Percentiles rank a stretch among this genome's conserved stretches.
Conservation (phyloP, 2,888 invertebrate genomes). For the Neoscelio sp. region DNA sequence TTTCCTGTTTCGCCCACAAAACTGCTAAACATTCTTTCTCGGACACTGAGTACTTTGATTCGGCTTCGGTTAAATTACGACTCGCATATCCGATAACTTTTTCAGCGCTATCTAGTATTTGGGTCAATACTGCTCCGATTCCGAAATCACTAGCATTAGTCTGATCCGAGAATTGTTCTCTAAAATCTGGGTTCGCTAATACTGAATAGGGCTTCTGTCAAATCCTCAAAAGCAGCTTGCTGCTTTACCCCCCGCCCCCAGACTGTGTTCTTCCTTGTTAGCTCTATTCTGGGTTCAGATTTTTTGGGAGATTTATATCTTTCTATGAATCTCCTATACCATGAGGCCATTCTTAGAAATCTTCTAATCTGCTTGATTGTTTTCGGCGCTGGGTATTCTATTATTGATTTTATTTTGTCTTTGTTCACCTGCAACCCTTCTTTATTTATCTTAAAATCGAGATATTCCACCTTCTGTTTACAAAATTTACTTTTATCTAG, state of each 20-base stretch:
- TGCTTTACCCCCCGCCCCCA: slow-evolving; percentile 39
- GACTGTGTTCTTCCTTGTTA: slow-evolving; percentile 24
- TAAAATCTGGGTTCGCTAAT: slow-evolving; percentile 26
- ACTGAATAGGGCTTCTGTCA: neutral
- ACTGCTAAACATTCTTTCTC: too few relatives aligned
- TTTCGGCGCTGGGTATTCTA: too few relatives aligned
- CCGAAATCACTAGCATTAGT: slow-evolving; percentile 38
- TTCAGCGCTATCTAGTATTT: slow-evolving; percentile 7
- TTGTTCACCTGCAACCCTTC: too few relatives aligned
- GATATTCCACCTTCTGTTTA: too few relatives aligned
- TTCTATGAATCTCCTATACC: slow-evolving; percentile 72
- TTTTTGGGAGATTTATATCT: slow-evolving; percentile 58
- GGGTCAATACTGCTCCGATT: too few relatives aligned
- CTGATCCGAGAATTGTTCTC: slow-evolving; percentile 17
- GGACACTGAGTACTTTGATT: slow-evolving; percentile 36
- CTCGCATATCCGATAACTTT: slow-evolving; percentile 37
- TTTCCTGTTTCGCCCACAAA: too few relatives aligned
- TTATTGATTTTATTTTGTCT: too few relatives aligned
- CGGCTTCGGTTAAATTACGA: slow-evolving; percentile 13
- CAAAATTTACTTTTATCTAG: slow-evolving; percentile 63
- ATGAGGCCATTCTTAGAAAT: slow-evolving; percentile 73
- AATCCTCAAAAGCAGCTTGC: too few relatives aligned
- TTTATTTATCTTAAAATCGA: too few relatives aligned
- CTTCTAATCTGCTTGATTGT: slow-evolving; percentile 66
- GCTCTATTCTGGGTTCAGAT: slow-evolving; percentile 16